These are phyloP conservation scores for Cephalophus harveyi DNA, from an alignment of 2,113 vertebrate species.

Conservation along the genomic window DNA sequence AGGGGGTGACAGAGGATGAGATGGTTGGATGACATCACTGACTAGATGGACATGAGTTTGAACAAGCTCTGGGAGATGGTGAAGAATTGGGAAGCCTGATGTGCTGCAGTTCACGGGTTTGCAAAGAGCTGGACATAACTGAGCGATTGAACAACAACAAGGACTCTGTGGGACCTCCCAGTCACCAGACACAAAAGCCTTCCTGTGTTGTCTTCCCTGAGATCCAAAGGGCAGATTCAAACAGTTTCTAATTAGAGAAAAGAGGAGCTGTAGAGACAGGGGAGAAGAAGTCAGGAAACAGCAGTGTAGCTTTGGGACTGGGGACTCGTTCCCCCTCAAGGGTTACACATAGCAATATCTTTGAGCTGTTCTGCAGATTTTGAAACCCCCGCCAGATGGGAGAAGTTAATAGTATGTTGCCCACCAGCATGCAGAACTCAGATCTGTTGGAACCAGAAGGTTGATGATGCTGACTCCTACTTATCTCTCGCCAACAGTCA, in stretches of 20 bases:
- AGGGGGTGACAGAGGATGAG: background rate
- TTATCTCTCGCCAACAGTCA: background rate
- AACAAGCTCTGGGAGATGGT: background rate
- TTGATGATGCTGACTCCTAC: background rate
- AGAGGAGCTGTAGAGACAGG: background rate
- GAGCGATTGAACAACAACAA: accelerated
- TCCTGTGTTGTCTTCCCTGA: background rate
- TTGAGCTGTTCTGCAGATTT: background rate
- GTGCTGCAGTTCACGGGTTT: background rate
- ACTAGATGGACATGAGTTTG: background rate
- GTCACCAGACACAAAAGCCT: background rate
- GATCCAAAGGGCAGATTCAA: background rate
- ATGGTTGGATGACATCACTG: background rate
- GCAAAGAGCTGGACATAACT: background rate
- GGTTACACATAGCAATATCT: background rate
- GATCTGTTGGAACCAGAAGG: background rate
- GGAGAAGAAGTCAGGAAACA: background rate
- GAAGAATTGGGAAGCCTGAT: background rate
- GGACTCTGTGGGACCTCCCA: background rate
- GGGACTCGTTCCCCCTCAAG: background rate
- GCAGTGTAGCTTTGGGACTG: background rate
- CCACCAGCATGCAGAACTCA: background rate
- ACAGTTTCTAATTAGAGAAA: background rate
- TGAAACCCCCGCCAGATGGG: background rate
- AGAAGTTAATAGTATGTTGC: background rate